These are phyloP conservation scores for Luperina testacea DNA, from an alignment of 2,888 invertebrate genomes.

Conservation along the genomic window DNA sequence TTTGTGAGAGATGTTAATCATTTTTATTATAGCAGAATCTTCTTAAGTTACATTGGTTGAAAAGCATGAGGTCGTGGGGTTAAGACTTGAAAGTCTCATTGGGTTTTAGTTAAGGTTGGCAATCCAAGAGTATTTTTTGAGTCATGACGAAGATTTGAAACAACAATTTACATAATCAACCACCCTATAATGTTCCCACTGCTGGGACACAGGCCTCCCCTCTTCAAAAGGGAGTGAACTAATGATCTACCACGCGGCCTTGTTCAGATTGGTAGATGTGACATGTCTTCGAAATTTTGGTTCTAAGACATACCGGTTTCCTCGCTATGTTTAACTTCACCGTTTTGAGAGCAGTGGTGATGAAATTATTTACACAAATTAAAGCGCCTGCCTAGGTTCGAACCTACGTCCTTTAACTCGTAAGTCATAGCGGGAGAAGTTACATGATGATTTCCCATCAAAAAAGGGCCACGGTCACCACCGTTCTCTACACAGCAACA, in stretches of 20 bases:
- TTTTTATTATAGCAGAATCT: constrained; percentile 13
- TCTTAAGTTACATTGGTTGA: not conserved
- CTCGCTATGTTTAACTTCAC: not conserved
- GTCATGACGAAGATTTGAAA: not conserved
- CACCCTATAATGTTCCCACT: not conserved
- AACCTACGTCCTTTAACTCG: too few relatives aligned
- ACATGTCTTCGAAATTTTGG: not conserved
- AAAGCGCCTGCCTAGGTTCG: too few relatives aligned
- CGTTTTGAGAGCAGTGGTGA: too few relatives aligned
- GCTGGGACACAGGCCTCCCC: not conserved
- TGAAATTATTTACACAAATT: too few relatives aligned
- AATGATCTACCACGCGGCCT: not conserved
- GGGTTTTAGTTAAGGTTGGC: not conserved
- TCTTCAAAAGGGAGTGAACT: not conserved
- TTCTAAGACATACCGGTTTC: not conserved
- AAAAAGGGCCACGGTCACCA: too few relatives aligned
- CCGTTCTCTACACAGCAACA: too few relatives aligned
- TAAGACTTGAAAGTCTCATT: not conserved
- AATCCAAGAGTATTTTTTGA: not conserved
- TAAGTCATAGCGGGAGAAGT: too few relatives aligned
- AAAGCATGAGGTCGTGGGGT: not conserved
- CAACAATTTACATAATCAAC: not conserved
- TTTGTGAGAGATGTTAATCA: constrained; percentile 23
- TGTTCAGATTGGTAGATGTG: not conserved
- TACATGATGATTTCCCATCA: too few relatives aligned